Evolutionary conservation across 2,797 vertebrate species (phyloP).

Genomic region (Gymnothorax javanicus): DNA sequence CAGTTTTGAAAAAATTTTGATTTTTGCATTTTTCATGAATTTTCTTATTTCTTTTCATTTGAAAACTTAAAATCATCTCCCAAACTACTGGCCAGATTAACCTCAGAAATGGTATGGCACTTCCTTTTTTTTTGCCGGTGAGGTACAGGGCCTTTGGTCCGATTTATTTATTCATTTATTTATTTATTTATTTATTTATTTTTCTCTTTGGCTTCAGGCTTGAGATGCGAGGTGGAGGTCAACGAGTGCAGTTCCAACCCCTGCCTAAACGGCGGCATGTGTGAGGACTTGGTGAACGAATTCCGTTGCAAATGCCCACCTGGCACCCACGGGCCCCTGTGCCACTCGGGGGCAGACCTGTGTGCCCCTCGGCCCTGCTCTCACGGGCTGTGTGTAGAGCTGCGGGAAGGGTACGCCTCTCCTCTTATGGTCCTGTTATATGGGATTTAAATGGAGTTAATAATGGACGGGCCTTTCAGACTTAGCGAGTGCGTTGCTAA

Average conservation of each 20-base stretch:
- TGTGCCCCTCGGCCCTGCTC: conserved; percentile 69
- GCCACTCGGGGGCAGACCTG: conserved; percentile 82
- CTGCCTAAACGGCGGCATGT: conserved; percentile 86
- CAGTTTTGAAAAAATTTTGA: no score
- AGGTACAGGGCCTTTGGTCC: no score
- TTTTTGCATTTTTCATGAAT: no score
- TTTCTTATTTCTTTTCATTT: no score
- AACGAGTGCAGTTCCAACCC: conserved; percentile 87
- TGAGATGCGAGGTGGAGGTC: conserved; percentile 80
- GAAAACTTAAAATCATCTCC: no score
- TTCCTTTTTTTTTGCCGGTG: background rate
- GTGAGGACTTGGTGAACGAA: conserved; percentile 79
- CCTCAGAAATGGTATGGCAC: background rate
- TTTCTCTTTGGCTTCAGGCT: conserved; percentile 61
- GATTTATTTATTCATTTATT: no score
- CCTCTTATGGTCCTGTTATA: background rate
- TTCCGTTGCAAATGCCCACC: conserved; percentile 84
- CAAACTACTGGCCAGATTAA: background rate
- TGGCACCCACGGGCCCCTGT: conserved; percentile 81
- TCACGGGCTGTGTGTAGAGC: conserved; percentile 82
- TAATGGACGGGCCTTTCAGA: no score
- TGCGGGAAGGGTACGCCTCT: conserved; percentile 73
- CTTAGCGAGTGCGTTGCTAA: no score
- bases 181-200: background rate
- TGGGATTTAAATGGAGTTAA: background rate